Base-by-base conservation (phyloP, 2,113 vertebrate species). In the Laterallus jamaicensis region DNA sequence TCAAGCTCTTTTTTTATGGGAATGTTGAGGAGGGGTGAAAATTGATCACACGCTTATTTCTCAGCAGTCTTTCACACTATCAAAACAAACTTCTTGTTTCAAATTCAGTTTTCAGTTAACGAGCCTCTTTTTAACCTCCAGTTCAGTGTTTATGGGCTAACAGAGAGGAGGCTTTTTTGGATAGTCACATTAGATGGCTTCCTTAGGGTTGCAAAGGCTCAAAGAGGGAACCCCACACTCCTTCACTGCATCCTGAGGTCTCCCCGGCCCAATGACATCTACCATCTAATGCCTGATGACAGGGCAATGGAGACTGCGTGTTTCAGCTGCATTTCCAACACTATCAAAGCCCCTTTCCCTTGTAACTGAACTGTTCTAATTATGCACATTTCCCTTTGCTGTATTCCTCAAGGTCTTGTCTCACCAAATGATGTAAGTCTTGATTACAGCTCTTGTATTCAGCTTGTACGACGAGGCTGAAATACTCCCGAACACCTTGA, bases 401-500 rank as follows among this genome's bases (percentile, higher is more conserved):
- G 88, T 96, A 97, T 96, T 96, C 97, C 96, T 97, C 90, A 66
- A 96, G 96, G 95, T 96, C 97, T 87, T 96, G 94, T 96, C 96
- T 97, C 62, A 87, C 90, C 92, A 92, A 96, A 84, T 91, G 91
- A 97, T 96, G 94, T 96, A 96, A 96, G 82, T 95, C 96, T 93
- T 96, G 97, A 97, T 97, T 97, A 95, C 92, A 96, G 77, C 87
- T 95, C 97, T 94, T 95, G 96, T 96, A 97, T 92, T 76, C 93
- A 89, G 75, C 91, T 96, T 95, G 97, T 96, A 97, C 84, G 0
- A 94, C 22, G 63, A 90, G 68, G 56, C 78, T 93, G 92, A 95
- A 95, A 94, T 89, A 82, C 88, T 95, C 92, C 81, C 15, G 60
- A 97, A 97, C 96, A 97, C 96, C 97, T 96, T 96, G 96, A 96